Conservation (phyloP, 2,888 invertebrate species). For the Geotrupes spiniger region DNA sequence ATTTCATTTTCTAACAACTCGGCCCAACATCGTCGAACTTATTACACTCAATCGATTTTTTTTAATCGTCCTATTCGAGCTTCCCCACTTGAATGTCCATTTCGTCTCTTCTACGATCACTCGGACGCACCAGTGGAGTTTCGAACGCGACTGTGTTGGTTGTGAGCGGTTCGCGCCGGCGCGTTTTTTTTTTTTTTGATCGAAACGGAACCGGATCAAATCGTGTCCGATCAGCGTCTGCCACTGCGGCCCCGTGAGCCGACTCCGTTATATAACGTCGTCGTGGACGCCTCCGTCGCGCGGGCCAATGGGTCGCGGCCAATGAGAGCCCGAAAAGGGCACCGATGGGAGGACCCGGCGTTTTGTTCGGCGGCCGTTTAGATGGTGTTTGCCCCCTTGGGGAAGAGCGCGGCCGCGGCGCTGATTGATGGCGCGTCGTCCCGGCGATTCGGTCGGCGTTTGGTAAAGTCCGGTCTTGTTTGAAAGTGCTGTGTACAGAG, state of each 20-base stretch:
- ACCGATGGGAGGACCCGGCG: slow-evolving; percentile 9
- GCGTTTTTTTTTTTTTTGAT: too few species aligned
- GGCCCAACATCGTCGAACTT: too few species aligned
- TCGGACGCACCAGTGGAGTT: neutral
- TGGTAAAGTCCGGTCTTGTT: too few species aligned
- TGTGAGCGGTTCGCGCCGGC: neutral
- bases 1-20: too few species aligned
- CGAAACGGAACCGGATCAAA: too few species aligned
- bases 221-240: slow-evolving; percentile 8
- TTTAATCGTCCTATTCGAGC: too few species aligned
- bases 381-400: neutral
- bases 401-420: slow-evolving; percentile 5
- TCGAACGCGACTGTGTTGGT: neutral
- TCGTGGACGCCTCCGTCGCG: slow-evolving; percentile 11
- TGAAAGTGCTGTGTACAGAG: too few species aligned
- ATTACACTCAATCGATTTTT: too few species aligned
- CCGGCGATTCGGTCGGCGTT: neutral
- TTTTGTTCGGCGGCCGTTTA: too few species aligned
- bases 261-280: slow-evolving; percentile 19
- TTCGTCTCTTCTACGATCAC: too few species aligned
- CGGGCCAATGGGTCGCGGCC: slow-evolving; percentile 13
- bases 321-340: slow-evolving; percentile 5
- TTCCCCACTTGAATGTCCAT: too few species aligned
- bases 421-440: neutral
- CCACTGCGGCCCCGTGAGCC: slow-evolving; percentile 10